phyloP scores from a whole-genome alignment of 2,113 vertebrate species.

The rat (Rattus norvegicus) region GRCr8 NC_086032.1:106017001-106017500 shows the following conservation, averaged over 20 bases:
- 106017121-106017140: background rate
- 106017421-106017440: too few relatives aligned
- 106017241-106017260: background rate
- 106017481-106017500: too few relatives aligned
- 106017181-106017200: background rate
- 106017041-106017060: background rate
- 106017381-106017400: background rate
- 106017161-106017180: background rate
- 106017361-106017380: background rate
- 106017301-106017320: background rate
- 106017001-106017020: background rate
- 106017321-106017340: background rate
- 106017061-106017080: background rate
- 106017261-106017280: background rate
- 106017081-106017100: background rate
- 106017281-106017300: background rate
- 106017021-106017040: background rate
- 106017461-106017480: too few relatives aligned
- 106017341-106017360: background rate
- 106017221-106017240: background rate
- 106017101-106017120: background rate
- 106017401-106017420: background rate
- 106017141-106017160: background rate
- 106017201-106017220: background rate
- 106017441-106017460: too few relatives aligned